These are phyloP conservation scores for Aurelia sp. DNA, from an alignment of 30 jellyfish, hydroid and myxozoan species.

Conservation along the genomic window DNA sequence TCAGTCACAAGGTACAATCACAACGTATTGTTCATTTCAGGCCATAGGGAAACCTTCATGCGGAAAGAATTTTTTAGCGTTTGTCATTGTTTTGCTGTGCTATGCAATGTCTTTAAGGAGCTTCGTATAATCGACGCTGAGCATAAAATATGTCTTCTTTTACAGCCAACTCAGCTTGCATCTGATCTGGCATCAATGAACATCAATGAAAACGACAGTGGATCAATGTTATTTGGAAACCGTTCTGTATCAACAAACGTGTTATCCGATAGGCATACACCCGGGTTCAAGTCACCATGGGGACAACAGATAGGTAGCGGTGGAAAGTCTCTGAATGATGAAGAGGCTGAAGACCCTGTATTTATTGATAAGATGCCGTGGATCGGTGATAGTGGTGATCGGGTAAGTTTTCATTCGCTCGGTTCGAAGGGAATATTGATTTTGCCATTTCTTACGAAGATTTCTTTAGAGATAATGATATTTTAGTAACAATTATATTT, in stretches of 20 bases:
- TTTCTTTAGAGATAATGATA: too few relatives aligned
- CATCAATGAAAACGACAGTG: slow-evolving; percentile 46
- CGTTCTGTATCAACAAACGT: slow-evolving; percentile 71
- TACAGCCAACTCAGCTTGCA: slow-evolving; percentile 77
- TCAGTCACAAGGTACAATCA: too few relatives aligned
- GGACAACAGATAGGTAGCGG: slow-evolving; percentile 56
- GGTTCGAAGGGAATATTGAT: too few relatives aligned
- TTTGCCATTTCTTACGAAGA: too few relatives aligned
- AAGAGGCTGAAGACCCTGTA: slow-evolving; percentile 69
- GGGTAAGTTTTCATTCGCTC: slow-evolving; percentile 30
- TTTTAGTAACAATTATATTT: too few relatives aligned
- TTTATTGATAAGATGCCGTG: slow-evolving; percentile 79
- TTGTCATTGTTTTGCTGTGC: too few relatives aligned
- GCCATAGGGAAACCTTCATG: too few relatives aligned
- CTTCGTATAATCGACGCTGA: too few relatives aligned
- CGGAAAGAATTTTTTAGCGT: too few relatives aligned
- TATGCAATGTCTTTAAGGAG: too few relatives aligned
- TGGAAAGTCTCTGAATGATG: slow-evolving; percentile 37
- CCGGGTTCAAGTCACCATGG: slow-evolving; percentile 82
- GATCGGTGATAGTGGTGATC: slow-evolving; percentile 72
- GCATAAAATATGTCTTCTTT: background rate
- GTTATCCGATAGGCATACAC: slow-evolving; percentile 69
- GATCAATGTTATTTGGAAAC: slow-evolving; percentile 61
- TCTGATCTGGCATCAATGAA: slow-evolving; percentile 55
- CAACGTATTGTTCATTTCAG: too few relatives aligned